Base-by-base conservation (phyloP, 2,113 vertebrate genomes). In the Eurypyga helias region DNA sequence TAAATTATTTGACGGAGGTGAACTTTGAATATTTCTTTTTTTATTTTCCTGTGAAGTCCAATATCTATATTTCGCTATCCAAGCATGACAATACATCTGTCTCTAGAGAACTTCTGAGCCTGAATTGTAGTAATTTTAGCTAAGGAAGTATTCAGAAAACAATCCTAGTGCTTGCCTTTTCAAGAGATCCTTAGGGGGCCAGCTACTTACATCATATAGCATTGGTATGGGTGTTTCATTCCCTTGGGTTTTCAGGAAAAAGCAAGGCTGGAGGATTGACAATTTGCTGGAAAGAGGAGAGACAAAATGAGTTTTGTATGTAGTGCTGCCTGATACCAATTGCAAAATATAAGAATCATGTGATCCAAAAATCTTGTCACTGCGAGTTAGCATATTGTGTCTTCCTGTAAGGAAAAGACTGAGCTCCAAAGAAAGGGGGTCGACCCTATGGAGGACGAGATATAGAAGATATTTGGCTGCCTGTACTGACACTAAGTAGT, bases 401-500 rank as follows among this genome's bases (percentile, higher is more conserved):
- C 45, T 92, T 92, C n/a, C 73, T 87, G 57, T 62, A 54, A 89
- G 62, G 80, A 91, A 76, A 52, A 93, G 43, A 7, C 34, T 23
- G 67, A 87, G 69, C 69, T 84, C 34, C 65, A n/a, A 60, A 89
- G 83, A 46, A 92, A 36, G 2, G 21, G 65, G 29, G 29, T 41
- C 2, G 18, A 89, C 69, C 83, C 71, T 45, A n/a, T 43, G 52
- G 77, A 89, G 33, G 36, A 87, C 76, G 73, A 90, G 83, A 90
- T 69, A 73, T 8, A 77, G 61, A 93, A 97, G 83, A 93, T 95
- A 90, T 95, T 89, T 92, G 92, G 80, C 89, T 90, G 86, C 92
- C 60, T 87, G 66, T 31, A 17, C 72, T 84, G 92, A 70, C 86
- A 92, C 60, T 97, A 97, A 97, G 92, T 46, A 95, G 94, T 92